Evolutionary conservation across 2,888 invertebrate genomes (phyloP), one percentile per base, ranked within the genome.

Genomic region (Eumacrocentrus americanus): DNA sequence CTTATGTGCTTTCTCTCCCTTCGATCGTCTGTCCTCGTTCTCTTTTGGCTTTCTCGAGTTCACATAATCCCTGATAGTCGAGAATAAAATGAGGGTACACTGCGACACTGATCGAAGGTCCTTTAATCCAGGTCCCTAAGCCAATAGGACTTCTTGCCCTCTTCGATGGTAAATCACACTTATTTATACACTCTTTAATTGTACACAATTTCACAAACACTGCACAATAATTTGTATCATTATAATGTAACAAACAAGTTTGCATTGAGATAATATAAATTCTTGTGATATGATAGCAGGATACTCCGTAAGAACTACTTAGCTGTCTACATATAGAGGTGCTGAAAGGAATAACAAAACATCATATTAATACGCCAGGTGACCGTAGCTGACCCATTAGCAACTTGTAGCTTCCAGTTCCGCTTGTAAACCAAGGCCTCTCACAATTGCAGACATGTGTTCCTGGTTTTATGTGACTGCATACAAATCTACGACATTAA

Each of bases 401-500:
- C 22, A 56, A 37, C 22, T 37, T 47, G 12, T 23, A 47, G 3
- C 20, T 37, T 38, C 34, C 47, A 16, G 9, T 55, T 42, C n/a
- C 22, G 37, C n/a, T 34, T 9, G n/a, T 44, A 18, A 37, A 37
- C n/a, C 12, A 37, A 37, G 12, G 12, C 14, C 12, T 12, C 2
- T 37, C 9, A 16, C 16, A 47, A 47, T 47, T 25, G 47, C 20
- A 11, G 3, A 42, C 18, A 20, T 11, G 11, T 42, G n/a, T 40
- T 12, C 14, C 42, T 1, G 11, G 54, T 58, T 64, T 66, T 64
- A 69, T 67, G 65, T 58, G 64, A 62, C 64, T 61, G 71, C 71
- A 71, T 69, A 68, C 66, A 63, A 71, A 71, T 70, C 63, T 67
- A 52, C 22, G 46, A 51, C 62, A 70, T 71, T 69, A 69, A 66